Evolutionary conservation across 2,113 vertebrate species (phyloP).

Genomic region (Anseranas semipalmata): DNA sequence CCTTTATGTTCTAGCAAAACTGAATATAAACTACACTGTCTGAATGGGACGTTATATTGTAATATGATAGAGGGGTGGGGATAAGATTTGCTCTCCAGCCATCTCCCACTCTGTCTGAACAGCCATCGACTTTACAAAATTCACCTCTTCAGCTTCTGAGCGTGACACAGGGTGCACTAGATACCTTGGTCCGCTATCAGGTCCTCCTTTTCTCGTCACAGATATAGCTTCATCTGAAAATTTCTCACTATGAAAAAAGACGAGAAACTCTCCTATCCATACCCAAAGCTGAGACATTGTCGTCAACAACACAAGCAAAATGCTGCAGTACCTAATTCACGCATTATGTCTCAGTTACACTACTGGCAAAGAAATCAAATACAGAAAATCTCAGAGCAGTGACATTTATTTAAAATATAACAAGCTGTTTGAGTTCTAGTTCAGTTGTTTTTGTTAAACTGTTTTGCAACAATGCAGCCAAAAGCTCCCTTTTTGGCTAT

Average conservation of each 20-base stretch:
- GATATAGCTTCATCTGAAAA: not conserved
- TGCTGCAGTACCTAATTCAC: not conserved
- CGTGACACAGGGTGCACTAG: not conserved
- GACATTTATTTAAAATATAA: not conserved
- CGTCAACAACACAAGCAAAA: not conserved
- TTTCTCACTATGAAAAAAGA: not conserved
- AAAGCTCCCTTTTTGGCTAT: not conserved
- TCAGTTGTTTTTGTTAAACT: not conserved
- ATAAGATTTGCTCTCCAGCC: not conserved
- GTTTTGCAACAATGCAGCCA: not conserved
- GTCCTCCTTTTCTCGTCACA: not conserved
- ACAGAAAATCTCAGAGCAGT: not conserved
- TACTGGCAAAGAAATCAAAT: not conserved
- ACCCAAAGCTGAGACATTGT: not conserved
- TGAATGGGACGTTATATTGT: not conserved
- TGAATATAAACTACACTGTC: not conserved
- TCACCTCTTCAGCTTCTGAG: not conserved
- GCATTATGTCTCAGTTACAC: not conserved
- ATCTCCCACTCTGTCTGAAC: not conserved
- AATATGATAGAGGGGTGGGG: not conserved
- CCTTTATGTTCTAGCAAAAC: not conserved
- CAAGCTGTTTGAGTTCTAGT: not conserved
- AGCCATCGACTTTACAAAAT: fast-evolving
- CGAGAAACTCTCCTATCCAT: not conserved
- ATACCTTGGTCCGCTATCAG: not conserved